Percentiles rank a stretch among this genome's conserved stretches.
Conservation (phyloP, 2,797 vertebrate genomes). For the Aselliscus stoliczkanus region DNA sequence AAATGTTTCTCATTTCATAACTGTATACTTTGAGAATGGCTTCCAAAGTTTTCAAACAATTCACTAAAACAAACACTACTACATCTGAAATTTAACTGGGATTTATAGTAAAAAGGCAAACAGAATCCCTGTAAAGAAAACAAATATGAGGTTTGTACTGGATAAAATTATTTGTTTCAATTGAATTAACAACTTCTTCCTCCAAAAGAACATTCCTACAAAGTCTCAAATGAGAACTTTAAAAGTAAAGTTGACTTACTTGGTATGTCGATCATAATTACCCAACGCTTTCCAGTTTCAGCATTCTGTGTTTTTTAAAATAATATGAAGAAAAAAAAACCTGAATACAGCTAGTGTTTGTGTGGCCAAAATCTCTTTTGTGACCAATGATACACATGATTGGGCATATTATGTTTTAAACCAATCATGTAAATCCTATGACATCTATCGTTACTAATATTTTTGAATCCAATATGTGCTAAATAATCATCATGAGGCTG, state of each 20-base stretch:
- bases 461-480: background rate
- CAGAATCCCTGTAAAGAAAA: background rate
- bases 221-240: background rate
- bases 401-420: background rate
- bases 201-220: background rate
- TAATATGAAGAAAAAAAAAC: background rate
- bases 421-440: background rate
- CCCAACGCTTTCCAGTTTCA: background rate
- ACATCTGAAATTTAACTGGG: background rate
- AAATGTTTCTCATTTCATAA: background rate
- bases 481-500: background rate
- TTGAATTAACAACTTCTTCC: background rate
- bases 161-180: background rate
- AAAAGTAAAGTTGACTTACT: background rate
- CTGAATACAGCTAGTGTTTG: background rate
- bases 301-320: background rate
- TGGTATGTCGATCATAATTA: background rate
- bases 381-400: background rate
- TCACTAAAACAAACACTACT: background rate
- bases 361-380: background rate
- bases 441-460: background rate
- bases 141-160: background rate
- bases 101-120: slow-evolving; percentile 25
- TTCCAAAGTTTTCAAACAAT: background rate
- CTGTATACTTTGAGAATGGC: background rate